A percentile compares a stretch with the other conserved stretches of the same genome.
Evolutionary conservation across 2,888 invertebrate species (phyloP).

Genomic region (Lochmaea capreae): DNA sequence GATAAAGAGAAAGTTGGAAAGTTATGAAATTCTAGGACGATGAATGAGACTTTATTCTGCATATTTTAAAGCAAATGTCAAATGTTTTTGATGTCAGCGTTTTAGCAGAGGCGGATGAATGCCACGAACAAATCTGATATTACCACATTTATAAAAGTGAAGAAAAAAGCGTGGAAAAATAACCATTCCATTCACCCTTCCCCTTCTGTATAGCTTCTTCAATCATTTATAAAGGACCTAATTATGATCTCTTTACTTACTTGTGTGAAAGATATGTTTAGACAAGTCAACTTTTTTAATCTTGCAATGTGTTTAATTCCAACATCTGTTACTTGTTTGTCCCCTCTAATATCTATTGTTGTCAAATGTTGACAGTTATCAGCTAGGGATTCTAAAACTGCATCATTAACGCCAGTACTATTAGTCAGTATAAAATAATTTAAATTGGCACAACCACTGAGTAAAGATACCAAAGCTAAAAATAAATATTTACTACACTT

Average conservation of each 20-base stretch:
- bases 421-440: conserved; percentile 54
- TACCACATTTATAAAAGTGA: too few relatives aligned
- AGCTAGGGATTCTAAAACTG: conserved; percentile 68
- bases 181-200: too few relatives aligned
- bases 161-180: too few relatives aligned
- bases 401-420: conserved; percentile 66
- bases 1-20: too few relatives aligned
- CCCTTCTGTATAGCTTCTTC: too few relatives aligned
- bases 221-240: too few relatives aligned
- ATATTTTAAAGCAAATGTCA: too few relatives aligned
- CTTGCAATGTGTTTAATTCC: conserved; percentile 54
- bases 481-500: conserved; percentile 13
- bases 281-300: conserved; percentile 54
- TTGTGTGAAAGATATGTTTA: conserved; percentile 61
- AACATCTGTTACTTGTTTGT: conserved; percentile 58
- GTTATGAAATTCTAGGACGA: too few relatives aligned
- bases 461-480: conserved; percentile 56
- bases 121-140: too few relatives aligned
- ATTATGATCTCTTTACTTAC: conserved; percentile 50
- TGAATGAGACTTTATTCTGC: too few relatives aligned
- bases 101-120: too few relatives aligned
- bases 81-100: too few relatives aligned
- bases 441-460: conserved; percentile 55
- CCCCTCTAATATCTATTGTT: conserved; percentile 66
- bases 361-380: conserved; percentile 66